These are phyloP conservation scores for Diaperis boleti DNA, from an alignment of 2,888 invertebrate species.

Conservation along the genomic window DNA sequence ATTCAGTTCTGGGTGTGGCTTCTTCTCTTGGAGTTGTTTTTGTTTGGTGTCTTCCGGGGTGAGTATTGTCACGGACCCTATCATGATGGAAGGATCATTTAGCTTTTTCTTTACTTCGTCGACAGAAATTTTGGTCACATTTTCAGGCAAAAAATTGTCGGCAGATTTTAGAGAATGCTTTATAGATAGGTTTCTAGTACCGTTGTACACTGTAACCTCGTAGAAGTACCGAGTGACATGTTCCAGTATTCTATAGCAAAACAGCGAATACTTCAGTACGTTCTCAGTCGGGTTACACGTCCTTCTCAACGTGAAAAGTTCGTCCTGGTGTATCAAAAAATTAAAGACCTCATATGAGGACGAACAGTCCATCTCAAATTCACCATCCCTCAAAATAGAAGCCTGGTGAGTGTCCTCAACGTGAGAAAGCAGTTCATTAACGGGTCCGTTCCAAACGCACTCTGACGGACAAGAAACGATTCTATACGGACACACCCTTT, in stretches of 20 bases:
- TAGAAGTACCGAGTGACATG: constrained; percentile 31
- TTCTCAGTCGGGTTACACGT: constrained; percentile 49
- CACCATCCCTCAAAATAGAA: constrained; percentile 52
- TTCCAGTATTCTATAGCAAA: constrained; percentile 46
- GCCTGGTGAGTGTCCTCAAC: constrained; percentile 55
- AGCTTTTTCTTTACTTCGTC: constrained; percentile 42
- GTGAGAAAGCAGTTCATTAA: constrained; percentile 54
- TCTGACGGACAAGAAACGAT: constrained; percentile 50
- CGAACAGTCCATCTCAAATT: constrained; percentile 59
- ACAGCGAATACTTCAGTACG: constrained; percentile 53
- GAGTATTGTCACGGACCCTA: constrained; percentile 47
- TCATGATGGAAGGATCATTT: constrained; percentile 49
- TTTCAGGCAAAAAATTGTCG: constrained; percentile 5
- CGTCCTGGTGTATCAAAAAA: constrained; percentile 53
- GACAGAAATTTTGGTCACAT: constrained; percentile 46
- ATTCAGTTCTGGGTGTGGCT: constrained; percentile 27
- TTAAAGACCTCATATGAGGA: constrained; percentile 56
- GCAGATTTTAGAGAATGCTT: constrained; percentile 12
- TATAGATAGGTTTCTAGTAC: not conserved
- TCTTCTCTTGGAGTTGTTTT: not conserved
- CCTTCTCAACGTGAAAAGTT: constrained; percentile 55
- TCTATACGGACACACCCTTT: constrained; percentile 48
- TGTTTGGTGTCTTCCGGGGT: constrained; percentile 22
- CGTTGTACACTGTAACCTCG: constrained; percentile 37
- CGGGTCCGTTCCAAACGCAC: constrained; percentile 57